Evolutionary conservation across 2,888 invertebrate genomes (phyloP).

Genomic region (Ectropis crepuscularia): DNA sequence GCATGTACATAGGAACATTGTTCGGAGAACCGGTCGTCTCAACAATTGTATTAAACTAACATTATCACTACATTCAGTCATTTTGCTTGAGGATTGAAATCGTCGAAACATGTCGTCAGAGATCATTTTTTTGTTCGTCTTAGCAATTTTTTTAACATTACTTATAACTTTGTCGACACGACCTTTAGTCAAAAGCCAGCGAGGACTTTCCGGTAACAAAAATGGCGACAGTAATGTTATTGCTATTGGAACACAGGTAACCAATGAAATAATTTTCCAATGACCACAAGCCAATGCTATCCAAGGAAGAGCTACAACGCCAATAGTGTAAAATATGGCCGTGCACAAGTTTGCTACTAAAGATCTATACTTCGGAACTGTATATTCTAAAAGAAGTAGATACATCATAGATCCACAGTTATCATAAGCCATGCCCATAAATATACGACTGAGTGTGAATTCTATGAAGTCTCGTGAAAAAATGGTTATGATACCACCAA

Average conservation of each 20-base stretch:
- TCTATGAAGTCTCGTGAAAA: constrained; percentile 41
- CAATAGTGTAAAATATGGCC: constrained; percentile 37
- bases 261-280: constrained; percentile 65
- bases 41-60: constrained; percentile 55
- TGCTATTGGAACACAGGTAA: constrained; percentile 63
- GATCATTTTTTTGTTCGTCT: too few relatives aligned
- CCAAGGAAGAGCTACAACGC: constrained; percentile 60
- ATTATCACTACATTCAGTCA: constrained; percentile 33
- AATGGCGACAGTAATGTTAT: constrained; percentile 59
- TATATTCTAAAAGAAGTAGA: too few relatives aligned
- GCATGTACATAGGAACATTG: constrained; percentile 57
- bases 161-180: constrained; percentile 57
- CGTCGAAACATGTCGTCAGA: constrained; percentile 21
- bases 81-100: constrained; percentile 53
- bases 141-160: too few relatives aligned
- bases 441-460: too few relatives aligned
- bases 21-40: constrained; percentile 56
- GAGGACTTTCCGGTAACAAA: constrained; percentile 68
- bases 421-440: too few relatives aligned
- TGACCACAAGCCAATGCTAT: constrained; percentile 64
- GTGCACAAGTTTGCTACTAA: too few relatives aligned
- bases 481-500: constrained; percentile 58
- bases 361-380: too few relatives aligned
- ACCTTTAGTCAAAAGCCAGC: constrained; percentile 67
- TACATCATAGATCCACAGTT: too few relatives aligned